A percentile compares a stretch with the other conserved stretches of the same genome.
These are phyloP conservation scores for Netelia fuscicornis DNA, from an alignment of 2,888 invertebrate species.

Conservation along the genomic window DNA sequence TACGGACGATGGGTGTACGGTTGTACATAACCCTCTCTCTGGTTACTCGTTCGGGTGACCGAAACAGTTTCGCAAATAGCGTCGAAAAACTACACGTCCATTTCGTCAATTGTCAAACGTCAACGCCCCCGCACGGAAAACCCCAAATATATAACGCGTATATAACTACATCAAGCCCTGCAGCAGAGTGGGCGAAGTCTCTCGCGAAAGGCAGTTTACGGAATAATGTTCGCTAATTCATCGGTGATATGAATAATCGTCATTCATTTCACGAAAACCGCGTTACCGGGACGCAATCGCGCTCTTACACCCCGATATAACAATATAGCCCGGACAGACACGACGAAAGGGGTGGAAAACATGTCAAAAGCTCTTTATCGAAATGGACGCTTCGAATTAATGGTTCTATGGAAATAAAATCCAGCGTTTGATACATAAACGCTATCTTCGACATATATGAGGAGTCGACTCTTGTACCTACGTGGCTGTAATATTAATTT, in stretches of 20 bases:
- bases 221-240: slow-evolving; percentile 47
- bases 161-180: too few species aligned
- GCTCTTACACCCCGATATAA: background rate
- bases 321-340: background rate
- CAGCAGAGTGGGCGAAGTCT: too few species aligned
- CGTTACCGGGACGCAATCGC: background rate
- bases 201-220: background rate
- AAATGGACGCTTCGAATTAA: too few species aligned
- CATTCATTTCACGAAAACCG: slow-evolving; percentile 32
- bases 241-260: slow-evolving; percentile 35
- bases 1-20: background rate
- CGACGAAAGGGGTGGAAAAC: background rate
- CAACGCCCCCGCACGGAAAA: background rate
- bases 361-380: background rate
- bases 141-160: background rate
- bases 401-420: too few species aligned
- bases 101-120: slow-evolving; percentile 25
- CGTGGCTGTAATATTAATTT: too few species aligned
- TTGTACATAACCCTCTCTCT: background rate
- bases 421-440: too few species aligned
- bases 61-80: background rate
- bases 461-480: too few species aligned
- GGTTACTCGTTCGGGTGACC: slow-evolving; percentile 1
- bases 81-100: slow-evolving; percentile 42
- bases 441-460: too few species aligned